Base-by-base conservation (phyloP, 2,113 vertebrate species). In the Platysternon megacephalum region DNA sequence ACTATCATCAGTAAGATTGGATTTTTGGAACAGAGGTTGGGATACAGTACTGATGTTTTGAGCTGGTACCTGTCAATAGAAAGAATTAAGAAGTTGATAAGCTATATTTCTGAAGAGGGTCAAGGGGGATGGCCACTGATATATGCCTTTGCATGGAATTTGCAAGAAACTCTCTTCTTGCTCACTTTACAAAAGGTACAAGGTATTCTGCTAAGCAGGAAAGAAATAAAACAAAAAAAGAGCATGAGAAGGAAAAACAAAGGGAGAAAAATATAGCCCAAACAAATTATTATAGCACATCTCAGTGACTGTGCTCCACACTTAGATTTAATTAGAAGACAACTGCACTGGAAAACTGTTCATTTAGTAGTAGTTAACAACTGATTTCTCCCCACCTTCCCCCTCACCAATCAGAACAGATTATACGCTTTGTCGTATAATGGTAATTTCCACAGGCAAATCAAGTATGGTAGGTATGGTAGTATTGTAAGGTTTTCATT, bases 241-340 rank as follows among this genome's bases (percentile, higher is more conserved):
- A 87, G 86, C 49, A 51, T 55, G 21, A 49, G n/a, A 81, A 78
- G 68, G 35, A 79, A 91, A 92, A 72, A 28, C 19, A 51, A 86
- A 96, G 79, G 13, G 42, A 12, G 42, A 90, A 95, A 84, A 91
- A 91, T 79, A 92, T 65, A 90, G 74, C 94, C 89, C 58, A 87
- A 90, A 87, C 85, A 96, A 95, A 89, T 95, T 58, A 19, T 95
- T 93, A 92, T 39, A 93, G 88, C 76, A 14, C 79, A 89, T 93
- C 93, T 91, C 89, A 93, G 55, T 95, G 93, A 78, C 84, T 11
- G 32, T 84, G 96, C 61, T 61, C 74, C 74, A 61, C 79, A 78
- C 76, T 95, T 95, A 96, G 88, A 95, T 97, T 93, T 97, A 97
- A 96, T 96, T 93, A 95, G 88, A 90, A 93, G 95, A 86, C 89